Base-by-base conservation (phyloP, 2,888 invertebrate species). In the Ectobius pallidus region DNA sequence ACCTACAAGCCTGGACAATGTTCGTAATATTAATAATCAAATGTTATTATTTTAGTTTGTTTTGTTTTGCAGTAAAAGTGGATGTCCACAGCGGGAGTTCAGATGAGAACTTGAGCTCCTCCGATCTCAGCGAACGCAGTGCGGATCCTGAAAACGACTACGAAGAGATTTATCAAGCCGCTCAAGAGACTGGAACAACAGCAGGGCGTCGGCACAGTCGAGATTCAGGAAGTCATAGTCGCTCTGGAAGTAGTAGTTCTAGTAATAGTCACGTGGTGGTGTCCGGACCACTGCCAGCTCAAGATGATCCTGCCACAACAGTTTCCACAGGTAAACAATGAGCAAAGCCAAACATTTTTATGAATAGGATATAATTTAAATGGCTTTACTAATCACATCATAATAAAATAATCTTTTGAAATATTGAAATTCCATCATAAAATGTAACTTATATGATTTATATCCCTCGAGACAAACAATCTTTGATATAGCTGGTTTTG, bases 41-140 rank as follows among this genome's bases (percentile, higher is more conserved):
- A n/a, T 39, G 6, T 46, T 46, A 46, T 46, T n/a, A 46, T 46
- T 46, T 14, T 46, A 4, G n/a, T n/a, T 61, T 22, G 34, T 68
- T 52, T 55, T 68, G 69, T 76, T 73, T 81, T 81, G 16, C 86
- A 92, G 94, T 94, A 77, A 93, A 94, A 88, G 94, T 93, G 58
- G 94, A 94, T 84, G 91, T 94, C 68, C 94, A 95, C 85, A 81
- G 83, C 77, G 88, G 88, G 74, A 89, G 88, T 77, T 88, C 88
- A 77, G 89, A 89, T 75, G 89, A 88, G 81, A 89, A 88, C 73
- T 83, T 88, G 14, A 88, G 87, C 72, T 86, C 88, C 18, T 86
- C 88, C 16, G 87, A 87, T 61, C 18, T 72, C n/a, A 72, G 69
- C 39, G 71, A 78, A 72, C 77, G 75, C 58, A 77, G 77, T 69